Base-by-base conservation (phyloP, 2,797 vertebrate species). In the Ctenopoma multispine region DNA sequence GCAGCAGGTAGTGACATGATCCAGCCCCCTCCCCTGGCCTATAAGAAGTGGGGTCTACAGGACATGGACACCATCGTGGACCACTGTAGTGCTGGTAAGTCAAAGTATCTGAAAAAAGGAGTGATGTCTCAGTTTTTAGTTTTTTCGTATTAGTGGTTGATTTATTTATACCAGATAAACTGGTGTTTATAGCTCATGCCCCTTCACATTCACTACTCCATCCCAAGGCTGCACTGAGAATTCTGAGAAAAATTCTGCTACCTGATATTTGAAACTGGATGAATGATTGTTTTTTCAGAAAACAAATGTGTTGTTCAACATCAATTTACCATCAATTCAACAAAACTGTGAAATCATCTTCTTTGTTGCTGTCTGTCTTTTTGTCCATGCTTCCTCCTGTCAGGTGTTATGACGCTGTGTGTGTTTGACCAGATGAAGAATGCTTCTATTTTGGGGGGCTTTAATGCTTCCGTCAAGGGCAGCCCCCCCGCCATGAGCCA, bases 371-470 rank as follows among this genome's bases (percentile, higher is more conserved):
- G n/a, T n/a, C n/a, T 1, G 14, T 43, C 14, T 43, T 5, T 43
- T 36, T 36, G 36, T 5, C 36, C 36, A 36, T 36, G 36, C 36
- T 8, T 15, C 13, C 10, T n/a, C 46, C 5, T n/a, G 7, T 65
- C 1, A 99, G 98, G 98, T 70, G 91, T 99, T 56, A 97, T 96
- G 95, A 97, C 97, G 2, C 93, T 98, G 63, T 97, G 95, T 69
- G 96, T 97, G 66, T 99, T 99, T 84, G 98, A 99, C 91, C 98
- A 99, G 92, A 97, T 99, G 98, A 99, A 96, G 95, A 99, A 98
- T 49, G 97, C 97, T 23, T 99, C 98, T 50, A 89, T 95, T 82
- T 94, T 99, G 71, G 98, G 98, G 21, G 98, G 97, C 44, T 98
- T 96, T 86, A 96, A 96, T 63, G 97, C 97, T 43, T 90, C 97